phyloP scores from a whole-genome alignment of 2,113 vertebrate species.

The Ictalurus punctatus region DNA sequence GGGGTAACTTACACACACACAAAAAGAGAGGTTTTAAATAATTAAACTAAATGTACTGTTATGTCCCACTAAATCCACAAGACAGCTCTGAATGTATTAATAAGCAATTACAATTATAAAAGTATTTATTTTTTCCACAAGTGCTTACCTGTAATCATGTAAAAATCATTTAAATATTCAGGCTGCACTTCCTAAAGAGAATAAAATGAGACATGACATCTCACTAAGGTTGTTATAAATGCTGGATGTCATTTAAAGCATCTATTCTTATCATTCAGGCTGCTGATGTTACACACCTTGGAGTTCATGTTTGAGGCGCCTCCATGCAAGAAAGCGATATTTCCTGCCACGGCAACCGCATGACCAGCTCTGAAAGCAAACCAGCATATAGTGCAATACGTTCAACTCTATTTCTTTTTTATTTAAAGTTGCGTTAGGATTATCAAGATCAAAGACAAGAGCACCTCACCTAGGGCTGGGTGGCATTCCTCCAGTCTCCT shows the following conservation, averaged over 20 bases:
- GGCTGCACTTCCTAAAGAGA: constrained; percentile 59
- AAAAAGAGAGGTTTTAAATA: not conserved
- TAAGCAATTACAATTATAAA: not conserved
- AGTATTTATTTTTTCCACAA: not conserved
- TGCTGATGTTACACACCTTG: constrained; percentile 53
- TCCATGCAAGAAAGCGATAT: constrained; percentile 75
- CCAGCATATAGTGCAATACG: not conserved
- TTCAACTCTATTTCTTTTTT: not conserved
- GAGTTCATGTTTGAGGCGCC: constrained; percentile 61
- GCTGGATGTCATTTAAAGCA: not conserved
- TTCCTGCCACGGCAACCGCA: constrained; percentile 69
- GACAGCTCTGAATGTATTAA: not conserved
- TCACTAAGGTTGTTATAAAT: not conserved
- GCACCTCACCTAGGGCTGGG: constrained; percentile 68
- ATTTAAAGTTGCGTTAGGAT: not conserved
- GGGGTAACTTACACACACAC: constrained; percentile 58
- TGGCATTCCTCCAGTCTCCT: constrained; percentile 62
- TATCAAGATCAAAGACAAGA: not conserved
- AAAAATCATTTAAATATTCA: constrained; percentile 76
- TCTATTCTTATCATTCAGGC: not conserved
- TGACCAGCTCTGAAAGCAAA: constrained; percentile 65
- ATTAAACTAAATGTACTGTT: not conserved
- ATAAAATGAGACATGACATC: not conserved
- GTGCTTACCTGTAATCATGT: constrained; percentile 75
- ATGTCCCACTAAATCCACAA: not conserved